Evolutionary conservation across 2,797 vertebrate genomes (phyloP).

Genomic region (Sebastes vulpes): DNA sequence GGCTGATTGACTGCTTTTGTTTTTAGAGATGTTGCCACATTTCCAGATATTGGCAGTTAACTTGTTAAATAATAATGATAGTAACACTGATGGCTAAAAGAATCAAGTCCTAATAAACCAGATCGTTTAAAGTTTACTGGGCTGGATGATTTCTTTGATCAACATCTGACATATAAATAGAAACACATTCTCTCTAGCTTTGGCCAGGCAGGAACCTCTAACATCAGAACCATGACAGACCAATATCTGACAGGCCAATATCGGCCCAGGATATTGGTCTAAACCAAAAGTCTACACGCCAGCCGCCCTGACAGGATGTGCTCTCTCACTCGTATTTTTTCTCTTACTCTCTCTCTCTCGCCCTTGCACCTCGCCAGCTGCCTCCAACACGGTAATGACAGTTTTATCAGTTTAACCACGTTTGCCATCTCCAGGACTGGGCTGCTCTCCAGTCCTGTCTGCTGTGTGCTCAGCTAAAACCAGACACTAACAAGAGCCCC

Average conservation of each 20-base stretch:
- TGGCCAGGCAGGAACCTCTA: neutral
- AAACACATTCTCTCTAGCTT: neutral
- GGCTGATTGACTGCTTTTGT: neutral
- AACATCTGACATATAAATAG: neutral
- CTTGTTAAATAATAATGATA: neutral
- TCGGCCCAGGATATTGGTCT: slow-evolving; percentile 29
- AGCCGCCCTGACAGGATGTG: slow-evolving; percentile 53
- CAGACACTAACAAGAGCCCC: slow-evolving; percentile 67
- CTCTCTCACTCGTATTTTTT: slow-evolving; percentile 44
- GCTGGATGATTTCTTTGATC: neutral
- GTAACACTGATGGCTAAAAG: neutral
- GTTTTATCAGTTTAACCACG: slow-evolving; percentile 83
- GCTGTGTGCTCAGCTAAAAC: slow-evolving; percentile 59
- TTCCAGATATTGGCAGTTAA: neutral
- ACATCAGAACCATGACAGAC: neutral
- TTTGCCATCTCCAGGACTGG: slow-evolving; percentile 73
- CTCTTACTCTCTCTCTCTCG: slow-evolving; percentile 5
- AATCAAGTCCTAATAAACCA: neutral
- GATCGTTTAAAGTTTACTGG: neutral
- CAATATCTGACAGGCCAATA: slow-evolving; percentile 17
- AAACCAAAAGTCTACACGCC: slow-evolving; percentile 16
- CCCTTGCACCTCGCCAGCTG: slow-evolving; percentile 58
- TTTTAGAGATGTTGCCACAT: neutral
- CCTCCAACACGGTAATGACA: slow-evolving; percentile 74
- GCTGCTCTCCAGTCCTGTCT: slow-evolving; percentile 67